Percentiles rank a stretch among this genome's conserved stretches.
These are phyloP conservation scores for Amblyraja radiata DNA, from an alignment of 2,797 vertebrate genomes.

Conservation along the genomic window DNA sequence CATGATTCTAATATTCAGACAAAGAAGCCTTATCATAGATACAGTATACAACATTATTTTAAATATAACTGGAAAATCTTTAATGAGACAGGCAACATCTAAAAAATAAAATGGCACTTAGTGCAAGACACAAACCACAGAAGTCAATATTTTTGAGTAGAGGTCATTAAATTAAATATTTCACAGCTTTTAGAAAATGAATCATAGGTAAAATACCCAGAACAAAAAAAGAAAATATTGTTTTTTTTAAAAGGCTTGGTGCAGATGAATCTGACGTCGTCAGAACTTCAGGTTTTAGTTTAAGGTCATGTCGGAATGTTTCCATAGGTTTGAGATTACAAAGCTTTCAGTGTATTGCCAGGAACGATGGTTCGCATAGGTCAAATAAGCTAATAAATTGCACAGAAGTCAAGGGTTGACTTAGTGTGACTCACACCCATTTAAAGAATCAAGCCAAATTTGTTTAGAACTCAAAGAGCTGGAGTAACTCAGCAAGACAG, in stretches of 20 bases:
- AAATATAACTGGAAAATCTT: slow-evolving; percentile 20
- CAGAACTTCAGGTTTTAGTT: not conserved
- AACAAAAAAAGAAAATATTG: not conserved
- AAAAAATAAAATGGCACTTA: slow-evolving; percentile 33
- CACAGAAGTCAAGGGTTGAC: not conserved
- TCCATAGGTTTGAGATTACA: slow-evolving; percentile 1
- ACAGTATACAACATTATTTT: slow-evolving; percentile 15
- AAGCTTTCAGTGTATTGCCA: not conserved
- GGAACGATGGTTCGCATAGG: not conserved
- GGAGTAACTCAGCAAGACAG: no score
- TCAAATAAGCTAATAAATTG: not conserved
- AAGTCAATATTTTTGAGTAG: not conserved
- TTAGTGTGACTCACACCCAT: not conserved
- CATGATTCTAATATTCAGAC: slow-evolving; percentile 1
- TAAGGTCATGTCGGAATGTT: slow-evolving; percentile 21
- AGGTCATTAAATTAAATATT: slow-evolving; percentile 20
- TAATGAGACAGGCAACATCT: slow-evolving; percentile 25
- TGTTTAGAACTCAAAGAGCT: no score
- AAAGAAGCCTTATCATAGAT: not conserved
- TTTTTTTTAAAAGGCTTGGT: not conserved
- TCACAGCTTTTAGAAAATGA: slow-evolving; percentile 29
- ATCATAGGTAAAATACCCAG: slow-evolving; percentile 3
- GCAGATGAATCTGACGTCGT: not conserved
- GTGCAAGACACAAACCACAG: slow-evolving; percentile 33
- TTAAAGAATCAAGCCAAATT: not conserved